Evolutionary conservation across 1,140 invertebrate genomes (phyloP), one percentile per base, ranked within the genome.

Genomic region (Lineus longissimus): DNA sequence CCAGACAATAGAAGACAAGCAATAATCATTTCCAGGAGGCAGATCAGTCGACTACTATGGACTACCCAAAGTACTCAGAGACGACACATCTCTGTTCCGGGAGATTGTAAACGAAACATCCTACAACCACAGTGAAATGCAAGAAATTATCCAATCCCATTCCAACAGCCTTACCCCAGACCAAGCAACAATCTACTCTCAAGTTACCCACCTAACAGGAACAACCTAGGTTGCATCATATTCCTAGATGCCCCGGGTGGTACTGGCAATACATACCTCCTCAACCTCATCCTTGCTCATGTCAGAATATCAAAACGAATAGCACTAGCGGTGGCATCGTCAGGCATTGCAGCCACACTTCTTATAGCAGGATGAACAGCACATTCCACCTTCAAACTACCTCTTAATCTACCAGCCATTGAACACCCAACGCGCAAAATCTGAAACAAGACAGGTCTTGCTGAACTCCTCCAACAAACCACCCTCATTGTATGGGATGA

Each of bases 301-400:
- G 11, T 43, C 11, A 11, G 40, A 11, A 11, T 43, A 11, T 13
- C 11, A 13, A 19, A 19, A 11, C 11, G 19, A 43, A 43, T 80
- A 61, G 77, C 80, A 31, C 51, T 85, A 43, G 40, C 40, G 11
- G 40, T 43, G 19, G 40, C 40, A 13, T 43, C 40, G 40, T 43
- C n/a, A n/a, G n/a, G n/a, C n/a, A n/a, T n/a, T n/a, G n/a, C n/a
- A n/a, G n/a, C n/a, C n/a, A n/a, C n/a, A 84, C 40, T 43, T 13
- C 19, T 43, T 13, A 43, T 13, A 43, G 40, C 11, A 11, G 40
- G 40, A 13, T 13, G 40, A 19, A 43, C 40, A 43, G 40, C 36
- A 60, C 25, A 33, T 79, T 84, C 59, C 7, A 31, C 59, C 25
- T 60, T 60, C 15, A 60, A 60, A 45, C 23, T 60, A 11, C 59